These are phyloP conservation scores for Scrobipalpa costella DNA, from an alignment of 2,888 invertebrate genomes.

Conservation along the genomic window DNA sequence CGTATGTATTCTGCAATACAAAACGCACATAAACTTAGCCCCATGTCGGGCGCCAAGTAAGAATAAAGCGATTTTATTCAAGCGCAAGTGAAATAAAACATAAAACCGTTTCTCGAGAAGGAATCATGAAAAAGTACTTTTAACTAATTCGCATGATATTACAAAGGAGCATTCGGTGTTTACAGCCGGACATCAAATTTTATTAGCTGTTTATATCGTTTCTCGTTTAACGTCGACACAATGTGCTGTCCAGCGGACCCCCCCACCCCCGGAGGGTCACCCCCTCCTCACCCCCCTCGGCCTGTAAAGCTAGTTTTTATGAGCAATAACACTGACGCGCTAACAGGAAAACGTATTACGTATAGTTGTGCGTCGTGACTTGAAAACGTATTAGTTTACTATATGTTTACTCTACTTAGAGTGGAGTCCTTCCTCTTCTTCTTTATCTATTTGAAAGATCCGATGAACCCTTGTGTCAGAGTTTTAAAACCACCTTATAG, in stretches of 20 bases:
- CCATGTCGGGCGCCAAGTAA: slow-evolving; percentile 26
- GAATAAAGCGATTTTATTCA: slow-evolving; percentile 3
- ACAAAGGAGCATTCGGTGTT: slow-evolving; percentile 37
- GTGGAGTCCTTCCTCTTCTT: no score
- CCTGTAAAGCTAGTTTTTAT: slow-evolving; percentile 36
- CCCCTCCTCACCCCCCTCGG: slow-evolving; percentile 8
- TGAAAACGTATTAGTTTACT: slow-evolving; percentile 30
- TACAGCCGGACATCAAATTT: slow-evolving; percentile 46
- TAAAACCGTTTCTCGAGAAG: slow-evolving; percentile 3
- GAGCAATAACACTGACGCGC: slow-evolving; percentile 36
- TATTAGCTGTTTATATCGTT: slow-evolving; percentile 48
- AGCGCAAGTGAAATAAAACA: slow-evolving; percentile 16
- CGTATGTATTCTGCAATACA: neutral
- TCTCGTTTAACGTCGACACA: slow-evolving; percentile 30
- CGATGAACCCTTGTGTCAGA: no score
- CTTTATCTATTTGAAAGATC: no score
- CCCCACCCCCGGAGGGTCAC: slow-evolving; percentile 17
- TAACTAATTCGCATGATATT: slow-evolving; percentile 34
- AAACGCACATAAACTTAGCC: neutral
- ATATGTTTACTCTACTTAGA: slow-evolving; percentile 26
- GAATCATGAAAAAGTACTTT: slow-evolving; percentile 28
- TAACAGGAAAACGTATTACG: slow-evolving; percentile 36
- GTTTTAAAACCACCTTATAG: no score
- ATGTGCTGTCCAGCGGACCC: slow-evolving; percentile 24
- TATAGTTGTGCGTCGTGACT: slow-evolving; percentile 36